Evolutionary conservation across 2,888 invertebrate species (phyloP).

Genomic region (Dryadula phaetusa): DNA sequence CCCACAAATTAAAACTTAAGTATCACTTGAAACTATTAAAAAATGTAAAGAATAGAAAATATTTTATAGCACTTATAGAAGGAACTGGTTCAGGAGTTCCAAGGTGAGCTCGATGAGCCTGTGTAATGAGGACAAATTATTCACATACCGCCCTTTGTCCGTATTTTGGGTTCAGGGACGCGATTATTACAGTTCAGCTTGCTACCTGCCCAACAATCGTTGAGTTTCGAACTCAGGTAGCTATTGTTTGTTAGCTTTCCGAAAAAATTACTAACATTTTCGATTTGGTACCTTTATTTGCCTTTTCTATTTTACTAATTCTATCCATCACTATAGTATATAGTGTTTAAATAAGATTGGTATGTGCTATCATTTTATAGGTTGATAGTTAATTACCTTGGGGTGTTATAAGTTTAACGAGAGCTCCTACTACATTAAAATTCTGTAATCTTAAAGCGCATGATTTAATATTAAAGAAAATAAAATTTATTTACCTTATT

Average conservation of each 20-base stretch:
- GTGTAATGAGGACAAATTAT: slow-evolving; percentile 75
- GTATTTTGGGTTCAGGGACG: slow-evolving; percentile 70
- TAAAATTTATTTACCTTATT: neutral
- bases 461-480: too few relatives aligned
- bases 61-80: slow-evolving; percentile 62
- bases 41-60: slow-evolving; percentile 1
- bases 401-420: too few relatives aligned
- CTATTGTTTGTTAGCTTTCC: slow-evolving; percentile 37
- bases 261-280: slow-evolving; percentile 29
- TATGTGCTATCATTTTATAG: neutral
- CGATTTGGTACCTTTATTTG: neutral
- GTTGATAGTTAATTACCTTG: neutral
- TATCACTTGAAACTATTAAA: neutral
- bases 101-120: slow-evolving; percentile 74
- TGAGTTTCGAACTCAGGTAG: slow-evolving; percentile 44
- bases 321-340: neutral
- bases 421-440: too few relatives aligned
- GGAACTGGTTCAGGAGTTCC: slow-evolving; percentile 69
- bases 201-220: slow-evolving; percentile 40
- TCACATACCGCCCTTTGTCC: slow-evolving; percentile 78
- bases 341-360: neutral
- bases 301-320: neutral
- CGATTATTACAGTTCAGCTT: slow-evolving; percentile 48
- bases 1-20: neutral
- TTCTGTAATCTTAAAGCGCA: too few relatives aligned